Evolutionary conservation across 2,888 invertebrate genomes (phyloP).

Genomic region (Anarsia innoxiella): DNA sequence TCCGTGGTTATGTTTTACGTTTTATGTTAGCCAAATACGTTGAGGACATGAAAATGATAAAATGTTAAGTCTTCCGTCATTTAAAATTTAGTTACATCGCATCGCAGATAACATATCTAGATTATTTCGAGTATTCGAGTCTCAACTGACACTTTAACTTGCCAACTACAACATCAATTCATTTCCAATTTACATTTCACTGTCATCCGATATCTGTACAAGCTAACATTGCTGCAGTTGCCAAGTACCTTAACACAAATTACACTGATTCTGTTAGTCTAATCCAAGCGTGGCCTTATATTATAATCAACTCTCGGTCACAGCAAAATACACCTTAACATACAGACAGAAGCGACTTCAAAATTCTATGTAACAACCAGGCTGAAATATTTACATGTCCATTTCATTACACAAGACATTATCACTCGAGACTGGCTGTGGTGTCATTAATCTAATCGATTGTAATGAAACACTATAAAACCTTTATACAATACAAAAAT

Average conservation of each 20-base stretch:
- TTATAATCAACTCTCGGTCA: constrained; percentile 15
- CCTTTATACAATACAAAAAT: constrained; percentile 50
- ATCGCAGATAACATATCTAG: no score
- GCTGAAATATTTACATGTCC: constrained; percentile 56
- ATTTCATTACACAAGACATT: constrained; percentile 29
- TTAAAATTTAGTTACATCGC: no score
- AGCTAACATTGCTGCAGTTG: not conserved
- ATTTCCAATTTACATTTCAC: no score
- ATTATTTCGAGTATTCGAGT: no score
- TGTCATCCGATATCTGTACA: not conserved
- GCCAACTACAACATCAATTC: no score
- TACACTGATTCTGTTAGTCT: not conserved
- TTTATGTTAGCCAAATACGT: no score
- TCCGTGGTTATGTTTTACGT: no score
- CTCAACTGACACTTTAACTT: no score
- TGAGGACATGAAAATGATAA: no score
- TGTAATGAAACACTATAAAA: constrained; percentile 41
- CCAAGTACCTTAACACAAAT: not conserved
- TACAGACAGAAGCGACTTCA: constrained; percentile 43
- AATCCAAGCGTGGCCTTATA: not conserved
- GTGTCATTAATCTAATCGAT: constrained; percentile 38
- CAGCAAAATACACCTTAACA: constrained; percentile 44
- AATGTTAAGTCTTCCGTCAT: no score
- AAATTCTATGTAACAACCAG: constrained; percentile 54
- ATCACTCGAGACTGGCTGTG: constrained; percentile 27